Evolutionary conservation across 2,113 vertebrate species (phyloP).

Genomic region (Dasypus novemcinctus): DNA sequence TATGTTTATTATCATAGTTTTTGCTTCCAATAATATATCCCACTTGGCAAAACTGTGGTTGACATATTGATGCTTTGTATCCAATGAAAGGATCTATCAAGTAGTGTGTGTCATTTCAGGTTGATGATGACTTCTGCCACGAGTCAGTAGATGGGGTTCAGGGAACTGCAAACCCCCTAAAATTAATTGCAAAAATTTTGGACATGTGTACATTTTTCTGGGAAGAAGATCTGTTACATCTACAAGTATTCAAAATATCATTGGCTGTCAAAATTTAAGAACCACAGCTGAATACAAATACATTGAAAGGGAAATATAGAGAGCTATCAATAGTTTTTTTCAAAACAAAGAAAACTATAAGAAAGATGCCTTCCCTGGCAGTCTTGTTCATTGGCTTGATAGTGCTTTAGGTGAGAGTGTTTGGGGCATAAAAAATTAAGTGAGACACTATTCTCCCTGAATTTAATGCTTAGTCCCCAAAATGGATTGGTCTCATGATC

Average conservation of each 20-base stretch:
- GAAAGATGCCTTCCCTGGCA: not conserved
- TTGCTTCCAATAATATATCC: not conserved
- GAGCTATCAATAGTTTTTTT: not conserved
- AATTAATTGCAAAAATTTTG: not conserved
- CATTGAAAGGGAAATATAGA: not conserved
- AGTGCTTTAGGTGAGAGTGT: not conserved
- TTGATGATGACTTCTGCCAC: not conserved
- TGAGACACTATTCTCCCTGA: not conserved
- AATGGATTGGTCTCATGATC: not conserved
- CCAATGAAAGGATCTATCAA: not conserved
- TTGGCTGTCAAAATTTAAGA: not conserved
- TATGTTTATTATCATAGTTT: not conserved
- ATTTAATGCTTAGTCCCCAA: not conserved
- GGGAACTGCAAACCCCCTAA: not conserved
- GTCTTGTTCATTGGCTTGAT: not conserved
- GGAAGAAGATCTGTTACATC: not conserved
- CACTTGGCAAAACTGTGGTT: not conserved
- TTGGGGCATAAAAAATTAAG: not conserved
- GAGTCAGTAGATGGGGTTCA: slow-evolving; percentile 24
- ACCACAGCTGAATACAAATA: not conserved
- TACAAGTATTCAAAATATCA: not conserved
- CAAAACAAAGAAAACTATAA: not conserved
- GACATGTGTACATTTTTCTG: not conserved
- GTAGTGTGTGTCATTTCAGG: not conserved
- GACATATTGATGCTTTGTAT: not conserved